Conservation (phyloP, 2,888 invertebrate genomes). For the Drosophila tanythrix region DNA sequence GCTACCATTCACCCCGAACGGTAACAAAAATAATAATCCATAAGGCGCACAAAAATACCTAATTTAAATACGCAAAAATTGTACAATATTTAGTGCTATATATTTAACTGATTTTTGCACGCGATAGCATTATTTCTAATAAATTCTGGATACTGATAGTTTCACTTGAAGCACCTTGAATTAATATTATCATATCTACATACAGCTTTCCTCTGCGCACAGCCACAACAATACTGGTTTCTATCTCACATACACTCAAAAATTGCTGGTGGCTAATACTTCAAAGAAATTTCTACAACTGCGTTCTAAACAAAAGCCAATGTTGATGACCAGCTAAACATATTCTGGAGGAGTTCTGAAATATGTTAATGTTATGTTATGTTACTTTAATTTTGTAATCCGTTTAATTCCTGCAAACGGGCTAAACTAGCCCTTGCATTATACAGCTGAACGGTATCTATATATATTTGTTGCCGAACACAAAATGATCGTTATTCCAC, state of each 20-base stretch:
- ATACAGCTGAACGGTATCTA: not conserved
- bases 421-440: not conserved
- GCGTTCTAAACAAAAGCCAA: not conserved
- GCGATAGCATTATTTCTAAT: not conserved
- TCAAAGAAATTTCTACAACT: not conserved
- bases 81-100: not conserved
- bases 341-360: not conserved
- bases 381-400: not conserved
- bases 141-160: not conserved
- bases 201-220: not conserved
- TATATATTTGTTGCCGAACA: not conserved
- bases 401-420: not conserved
- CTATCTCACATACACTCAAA: not conserved
- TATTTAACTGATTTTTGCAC: not conserved
- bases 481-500: not conserved
- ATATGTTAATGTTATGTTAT: too few relatives aligned
- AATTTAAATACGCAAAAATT: not conserved
- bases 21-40: not conserved
- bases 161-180: not conserved
- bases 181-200: not conserved
- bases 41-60: conserved; percentile 6
- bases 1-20: conserved; percentile 23
- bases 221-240: not conserved
- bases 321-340: not conserved
- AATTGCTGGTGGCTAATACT: not conserved